Evolutionary conservation across 2,797 vertebrate species (phyloP).

Genomic region (Tamandua tetradactyla): DNA sequence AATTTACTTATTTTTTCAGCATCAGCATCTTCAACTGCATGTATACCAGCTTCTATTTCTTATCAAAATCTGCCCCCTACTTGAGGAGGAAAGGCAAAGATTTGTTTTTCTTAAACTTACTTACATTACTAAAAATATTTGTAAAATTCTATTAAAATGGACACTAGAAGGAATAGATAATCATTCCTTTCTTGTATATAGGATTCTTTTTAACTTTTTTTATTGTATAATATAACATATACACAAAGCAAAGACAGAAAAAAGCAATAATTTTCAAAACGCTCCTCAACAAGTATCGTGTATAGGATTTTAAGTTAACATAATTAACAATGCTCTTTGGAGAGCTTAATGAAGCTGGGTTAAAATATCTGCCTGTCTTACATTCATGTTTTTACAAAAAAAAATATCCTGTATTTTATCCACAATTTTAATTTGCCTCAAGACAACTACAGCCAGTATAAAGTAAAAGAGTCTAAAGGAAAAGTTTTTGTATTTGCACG

Average conservation of each 20-base stretch:
- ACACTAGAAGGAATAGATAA: background rate
- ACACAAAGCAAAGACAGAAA: no score
- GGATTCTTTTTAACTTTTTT: no score
- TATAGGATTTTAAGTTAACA: slow-evolving; percentile 6
- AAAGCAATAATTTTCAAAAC: no score
- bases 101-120: background rate
- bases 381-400: background rate
- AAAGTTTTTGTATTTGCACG: background rate
- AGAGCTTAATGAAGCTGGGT: background rate
- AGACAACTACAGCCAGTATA: background rate
- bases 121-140: background rate
- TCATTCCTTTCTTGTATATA: background rate
- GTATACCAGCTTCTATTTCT: background rate
- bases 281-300: no score
- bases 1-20: background rate
- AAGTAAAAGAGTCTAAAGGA: background rate
- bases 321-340: background rate
- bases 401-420: background rate
- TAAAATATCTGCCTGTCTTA: background rate
- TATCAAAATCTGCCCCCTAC: background rate
- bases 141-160: slow-evolving; percentile 11
- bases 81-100: background rate
- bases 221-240: no score
- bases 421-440: background rate
- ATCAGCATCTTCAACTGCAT: no score